These are phyloP conservation scores for Cyaniris semiargus DNA, from an alignment of 2,888 invertebrate species.

Conservation along the genomic window DNA sequence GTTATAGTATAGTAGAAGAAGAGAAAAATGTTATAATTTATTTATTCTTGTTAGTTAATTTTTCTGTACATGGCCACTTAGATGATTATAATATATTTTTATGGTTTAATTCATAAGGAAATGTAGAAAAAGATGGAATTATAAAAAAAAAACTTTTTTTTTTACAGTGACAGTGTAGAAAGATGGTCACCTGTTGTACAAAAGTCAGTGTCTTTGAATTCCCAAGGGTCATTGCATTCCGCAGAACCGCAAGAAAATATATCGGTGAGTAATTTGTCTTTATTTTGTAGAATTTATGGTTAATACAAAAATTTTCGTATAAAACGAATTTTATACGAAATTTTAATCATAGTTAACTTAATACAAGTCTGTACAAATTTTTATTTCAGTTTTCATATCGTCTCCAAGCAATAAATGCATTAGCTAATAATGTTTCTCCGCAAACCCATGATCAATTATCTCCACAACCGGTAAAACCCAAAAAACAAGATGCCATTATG, in stretches of 20 bases:
- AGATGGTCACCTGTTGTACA: conserved; percentile 14
- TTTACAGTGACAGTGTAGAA: not conserved
- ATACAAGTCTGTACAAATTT: not conserved
- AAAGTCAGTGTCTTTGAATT: not conserved
- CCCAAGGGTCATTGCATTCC: not conserved
- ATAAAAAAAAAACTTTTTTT: no score
- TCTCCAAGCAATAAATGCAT: conserved; percentile 55
- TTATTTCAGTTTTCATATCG: conserved; percentile 61
- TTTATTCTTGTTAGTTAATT: no score
- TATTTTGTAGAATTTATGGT: not conserved
- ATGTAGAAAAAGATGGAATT: no score
- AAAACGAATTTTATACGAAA: not conserved
- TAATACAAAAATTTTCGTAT: not conserved
- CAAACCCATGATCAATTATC: conserved; percentile 34
- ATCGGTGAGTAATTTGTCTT: not conserved
- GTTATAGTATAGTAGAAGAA: no score
- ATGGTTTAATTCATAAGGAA: no score
- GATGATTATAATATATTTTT: no score
- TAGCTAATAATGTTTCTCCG: conserved; percentile 52
- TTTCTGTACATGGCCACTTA: no score
- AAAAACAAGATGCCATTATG: conserved; percentile 74
- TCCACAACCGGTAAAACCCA: conserved; percentile 49
- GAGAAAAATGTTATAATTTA: no score
- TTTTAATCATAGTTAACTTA: not conserved
- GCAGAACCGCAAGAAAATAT: conserved; percentile 5